Percentiles rank a stretch among this genome's conserved stretches.
Conservation (phyloP, 2,113 vertebrate species). For the Pimephales promelas region DNA sequence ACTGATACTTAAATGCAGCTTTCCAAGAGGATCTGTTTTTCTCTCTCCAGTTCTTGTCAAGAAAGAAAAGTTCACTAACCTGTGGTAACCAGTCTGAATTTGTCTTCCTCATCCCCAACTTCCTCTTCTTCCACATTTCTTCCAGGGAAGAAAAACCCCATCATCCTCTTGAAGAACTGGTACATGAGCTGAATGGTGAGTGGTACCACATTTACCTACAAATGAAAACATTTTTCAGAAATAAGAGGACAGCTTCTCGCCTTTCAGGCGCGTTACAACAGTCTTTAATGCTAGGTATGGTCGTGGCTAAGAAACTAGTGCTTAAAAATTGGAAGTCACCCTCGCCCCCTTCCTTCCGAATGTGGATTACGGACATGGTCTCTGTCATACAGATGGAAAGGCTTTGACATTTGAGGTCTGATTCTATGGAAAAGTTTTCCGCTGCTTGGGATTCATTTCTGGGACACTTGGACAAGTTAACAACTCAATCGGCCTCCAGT, state of each 20-base stretch:
- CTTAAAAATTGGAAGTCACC: no score
- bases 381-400: no score
- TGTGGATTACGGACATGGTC: no score
- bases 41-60: background rate
- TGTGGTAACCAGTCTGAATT: conserved; percentile 95
- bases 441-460: no score
- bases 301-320: no score
- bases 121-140: conserved; percentile 96
- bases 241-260: background rate
- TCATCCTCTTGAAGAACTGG: conserved; percentile 99
- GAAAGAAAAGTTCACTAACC: conserved; percentile 71
- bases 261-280: no score
- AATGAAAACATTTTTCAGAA: background rate
- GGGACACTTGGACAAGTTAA: no score
- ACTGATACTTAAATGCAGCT: background rate
- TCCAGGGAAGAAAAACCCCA: conserved; percentile 98
- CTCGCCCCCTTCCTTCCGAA: no score
- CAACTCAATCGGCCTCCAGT: no score
- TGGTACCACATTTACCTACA: conserved; percentile 94
- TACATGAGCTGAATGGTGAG: conserved; percentile 98
- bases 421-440: no score
- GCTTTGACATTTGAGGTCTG: no score
- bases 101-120: conserved; percentile 96
- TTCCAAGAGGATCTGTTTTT: background rate
- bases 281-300: no score